These are phyloP conservation scores for Drosophila subpulchrella DNA, from an alignment of 1,140 invertebrate species.

Conservation along the genomic window DNA sequence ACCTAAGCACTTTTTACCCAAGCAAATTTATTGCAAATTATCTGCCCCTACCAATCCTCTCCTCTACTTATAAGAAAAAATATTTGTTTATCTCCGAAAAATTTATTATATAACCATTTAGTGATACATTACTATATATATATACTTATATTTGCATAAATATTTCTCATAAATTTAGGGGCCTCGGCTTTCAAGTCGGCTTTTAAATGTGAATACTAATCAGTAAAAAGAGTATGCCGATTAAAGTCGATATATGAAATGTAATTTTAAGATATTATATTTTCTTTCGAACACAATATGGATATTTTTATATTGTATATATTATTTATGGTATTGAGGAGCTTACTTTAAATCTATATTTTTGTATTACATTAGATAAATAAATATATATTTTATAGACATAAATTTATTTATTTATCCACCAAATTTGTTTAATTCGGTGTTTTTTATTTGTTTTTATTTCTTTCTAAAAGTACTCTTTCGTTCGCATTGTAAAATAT, in stretches of 20 bases:
- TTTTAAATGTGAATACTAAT: constrained; percentile 36
- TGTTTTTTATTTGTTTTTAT: not conserved
- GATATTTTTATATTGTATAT: constrained; percentile 64
- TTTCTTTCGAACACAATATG: constrained; percentile 73
- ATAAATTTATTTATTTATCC: constrained; percentile 13
- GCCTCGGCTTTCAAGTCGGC: constrained; percentile 33
- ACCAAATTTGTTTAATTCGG: constrained; percentile 10
- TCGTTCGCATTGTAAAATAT: constrained; percentile 65
- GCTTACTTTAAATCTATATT: constrained; percentile 22
- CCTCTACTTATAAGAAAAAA: not conserved
- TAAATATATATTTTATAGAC: constrained; percentile 32
- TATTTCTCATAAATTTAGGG: constrained; percentile 62
- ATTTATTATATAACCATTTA: constrained; percentile 70
- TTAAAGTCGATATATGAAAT: constrained; percentile 61
- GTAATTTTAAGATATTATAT: constrained; percentile 63
- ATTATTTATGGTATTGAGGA: constrained; percentile 14
- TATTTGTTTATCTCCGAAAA: constrained; percentile 51
- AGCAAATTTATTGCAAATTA: too few relatives aligned
- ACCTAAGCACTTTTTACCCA: too few relatives aligned
- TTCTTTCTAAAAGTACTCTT: constrained; percentile 18
- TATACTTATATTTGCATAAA: constrained; percentile 49
- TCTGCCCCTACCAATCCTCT: too few relatives aligned
- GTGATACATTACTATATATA: constrained; percentile 44
- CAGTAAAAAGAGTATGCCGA: constrained; percentile 49
- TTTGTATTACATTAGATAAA: constrained; percentile 37